Percentiles rank a stretch among this genome's conserved stretches.
Evolutionary conservation across 2,113 vertebrate genomes (phyloP).

Genomic region (Aplodontia rufa): DNA sequence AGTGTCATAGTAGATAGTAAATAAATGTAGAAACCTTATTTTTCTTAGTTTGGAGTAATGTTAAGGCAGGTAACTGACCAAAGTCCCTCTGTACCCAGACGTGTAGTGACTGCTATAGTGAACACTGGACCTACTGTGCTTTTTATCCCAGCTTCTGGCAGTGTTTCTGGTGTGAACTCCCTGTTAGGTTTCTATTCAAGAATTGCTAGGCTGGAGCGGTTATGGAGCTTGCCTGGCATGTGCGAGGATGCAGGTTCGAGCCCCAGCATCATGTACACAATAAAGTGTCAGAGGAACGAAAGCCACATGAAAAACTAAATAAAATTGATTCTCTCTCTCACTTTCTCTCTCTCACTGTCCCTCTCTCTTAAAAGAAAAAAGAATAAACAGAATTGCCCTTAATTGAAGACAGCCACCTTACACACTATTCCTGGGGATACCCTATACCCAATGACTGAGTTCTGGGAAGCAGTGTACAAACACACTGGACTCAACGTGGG

Average conservation of each 20-base stretch:
- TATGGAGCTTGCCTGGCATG: too few species aligned
- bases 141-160: background rate
- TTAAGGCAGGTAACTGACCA: background rate
- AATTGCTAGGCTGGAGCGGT: too few species aligned
- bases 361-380: too few species aligned
- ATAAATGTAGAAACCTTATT: background rate
- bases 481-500: background rate
- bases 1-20: background rate
- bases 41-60: background rate
- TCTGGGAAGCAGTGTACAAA: background rate
- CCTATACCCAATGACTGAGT: background rate
- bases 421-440: background rate
- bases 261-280: too few species aligned
- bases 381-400: too few species aligned
- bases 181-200: background rate
- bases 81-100: background rate
- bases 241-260: too few species aligned
- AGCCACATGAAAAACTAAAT: too few species aligned
- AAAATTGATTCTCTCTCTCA: too few species aligned
- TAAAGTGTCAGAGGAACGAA: too few species aligned
- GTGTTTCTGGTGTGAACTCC: background rate
- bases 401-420: background rate
- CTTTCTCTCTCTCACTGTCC: too few species aligned
- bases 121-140: background rate
- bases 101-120: background rate